Conservation (phyloP, 1,140 invertebrate species). For the Euwallacea fornicatus region DNA sequence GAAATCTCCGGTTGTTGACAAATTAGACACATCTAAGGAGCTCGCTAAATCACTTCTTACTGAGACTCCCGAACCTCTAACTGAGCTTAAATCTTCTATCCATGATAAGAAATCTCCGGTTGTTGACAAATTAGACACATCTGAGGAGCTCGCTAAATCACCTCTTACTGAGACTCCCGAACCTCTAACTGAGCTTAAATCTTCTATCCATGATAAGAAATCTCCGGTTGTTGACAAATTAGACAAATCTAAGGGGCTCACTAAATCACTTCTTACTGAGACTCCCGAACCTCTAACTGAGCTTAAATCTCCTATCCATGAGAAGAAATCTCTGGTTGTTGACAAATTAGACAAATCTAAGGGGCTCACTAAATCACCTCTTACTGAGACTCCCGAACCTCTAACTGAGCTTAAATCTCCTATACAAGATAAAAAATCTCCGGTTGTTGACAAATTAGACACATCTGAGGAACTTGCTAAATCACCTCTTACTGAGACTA, state of each 20-base stretch:
- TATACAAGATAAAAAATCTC: not conserved
- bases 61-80: no score
- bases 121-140: not conserved
- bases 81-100: not conserved
- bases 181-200: not conserved
- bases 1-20: not conserved
- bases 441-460: not conserved
- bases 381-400: no score
- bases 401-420: not conserved
- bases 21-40: not conserved
- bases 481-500: not conserved
- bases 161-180: no score
- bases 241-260: not conserved
- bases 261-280: constrained; percentile 10
- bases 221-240: not conserved
- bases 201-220: not conserved
- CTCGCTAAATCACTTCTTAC: constrained; percentile 4
- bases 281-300: no score
- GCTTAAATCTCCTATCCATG: not conserved
- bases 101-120: not conserved
- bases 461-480: not conserved
- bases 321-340: not conserved
- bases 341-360: not conserved
- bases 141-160: constrained; percentile 2
- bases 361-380: not conserved